Base-by-base conservation (phyloP, 2,113 vertebrate genomes). In the Rhinichthys klamathensis region DNA sequence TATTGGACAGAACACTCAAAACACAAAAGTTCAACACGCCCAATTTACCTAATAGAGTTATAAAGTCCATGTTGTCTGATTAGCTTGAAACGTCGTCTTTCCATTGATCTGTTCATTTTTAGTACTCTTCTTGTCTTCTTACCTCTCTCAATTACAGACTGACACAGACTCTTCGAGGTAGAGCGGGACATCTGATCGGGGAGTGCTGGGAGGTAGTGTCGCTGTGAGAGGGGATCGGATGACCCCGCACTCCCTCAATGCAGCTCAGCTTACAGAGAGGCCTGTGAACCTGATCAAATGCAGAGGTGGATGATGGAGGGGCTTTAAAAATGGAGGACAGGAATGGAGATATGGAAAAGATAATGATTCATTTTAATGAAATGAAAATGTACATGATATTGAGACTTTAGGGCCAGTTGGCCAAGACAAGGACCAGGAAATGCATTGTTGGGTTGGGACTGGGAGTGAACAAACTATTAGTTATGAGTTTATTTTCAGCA, bases 151-250 rank as follows among this genome's bases (percentile, higher is more conserved):
- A 12, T 85, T 16, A 25, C 21, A 15, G 18, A 38, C 46, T 79
- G 23, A 41, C 72, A 51, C 58, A 67, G 38, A 46, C 25, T 23
- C 61, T 63, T 21, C 16, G 7, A 44, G 35, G n/a, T 77, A 86
- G 79, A 89, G 75, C 83, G 69, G 63, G 93, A 95, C 88, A 95
- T 91, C 92, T 91, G 94, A 95, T 91, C 85, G 86, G 90, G 89
- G 69, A 88, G 88, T 30, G 72, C 54, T 87, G 84, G 75, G 82
- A 79, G 82, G 84, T 44, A 58, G 89, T 81, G 84, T 88, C 67
- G 60, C 87, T 56, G 61, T 51, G 35, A 86, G 69, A 63, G 11
- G 75, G 63, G 92, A 93, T 95, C 93, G 70, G 87, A 86, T 95
- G 90, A 90, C 91, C 41, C 65, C 79, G 44, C 82, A 49, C 91